phyloP scores from a whole-genome alignment of 2,797 vertebrate species.

The Apodemus agrarius region DNA sequence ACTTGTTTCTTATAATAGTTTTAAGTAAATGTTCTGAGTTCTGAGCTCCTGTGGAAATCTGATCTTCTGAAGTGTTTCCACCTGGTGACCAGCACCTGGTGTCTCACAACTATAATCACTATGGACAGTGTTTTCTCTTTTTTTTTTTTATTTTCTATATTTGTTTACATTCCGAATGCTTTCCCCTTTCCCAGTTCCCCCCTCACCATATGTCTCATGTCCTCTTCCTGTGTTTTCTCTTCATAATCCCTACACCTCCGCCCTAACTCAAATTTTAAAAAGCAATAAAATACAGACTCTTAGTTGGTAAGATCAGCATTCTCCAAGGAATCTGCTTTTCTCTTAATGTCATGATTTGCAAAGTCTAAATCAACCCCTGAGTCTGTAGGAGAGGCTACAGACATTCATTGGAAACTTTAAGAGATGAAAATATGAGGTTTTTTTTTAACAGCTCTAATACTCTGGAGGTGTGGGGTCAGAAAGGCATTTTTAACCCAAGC shows the following conservation, averaged over 20 bases:
- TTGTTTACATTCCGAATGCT: too few relatives aligned
- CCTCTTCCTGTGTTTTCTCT: not conserved
- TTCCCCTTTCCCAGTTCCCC: too few relatives aligned
- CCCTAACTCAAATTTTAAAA: not conserved
- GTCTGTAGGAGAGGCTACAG: not conserved
- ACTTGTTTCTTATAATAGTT: not conserved
- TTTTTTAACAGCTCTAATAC: not conserved
- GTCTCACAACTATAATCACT: fast-evolving
- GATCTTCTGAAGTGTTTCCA: not conserved
- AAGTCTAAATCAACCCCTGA: not conserved
- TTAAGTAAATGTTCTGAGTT: not conserved
- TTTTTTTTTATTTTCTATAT: too few relatives aligned
- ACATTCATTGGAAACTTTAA: not conserved
- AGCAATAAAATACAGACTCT: not conserved
- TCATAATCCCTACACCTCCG: too few relatives aligned
- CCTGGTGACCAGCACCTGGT: not conserved
- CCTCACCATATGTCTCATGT: too few relatives aligned
- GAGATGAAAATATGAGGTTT: not conserved
- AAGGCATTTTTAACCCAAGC: not conserved
- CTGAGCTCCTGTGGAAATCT: not conserved
- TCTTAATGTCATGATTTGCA: not conserved
- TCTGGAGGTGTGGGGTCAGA: not conserved
- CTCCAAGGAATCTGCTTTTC: not conserved
- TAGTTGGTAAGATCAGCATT: not conserved
- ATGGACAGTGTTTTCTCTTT: not conserved